Evolutionary conservation across 2,113 vertebrate genomes (phyloP).

Genomic region (Seriola dumerili): DNA sequence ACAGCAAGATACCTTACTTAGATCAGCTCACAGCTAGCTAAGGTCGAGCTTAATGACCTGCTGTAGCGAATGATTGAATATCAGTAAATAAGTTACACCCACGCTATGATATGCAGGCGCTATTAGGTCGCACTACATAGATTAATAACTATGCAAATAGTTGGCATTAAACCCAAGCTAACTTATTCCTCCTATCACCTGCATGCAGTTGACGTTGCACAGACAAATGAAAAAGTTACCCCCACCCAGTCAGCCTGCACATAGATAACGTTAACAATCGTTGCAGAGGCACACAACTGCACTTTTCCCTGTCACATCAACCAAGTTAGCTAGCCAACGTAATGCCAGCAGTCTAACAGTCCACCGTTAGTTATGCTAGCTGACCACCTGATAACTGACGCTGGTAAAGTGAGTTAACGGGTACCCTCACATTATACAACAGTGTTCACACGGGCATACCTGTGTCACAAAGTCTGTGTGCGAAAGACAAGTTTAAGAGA

Average conservation of each 20-base stretch:
- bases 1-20: not conserved
- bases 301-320: constrained; percentile 44
- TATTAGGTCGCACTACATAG: not conserved
- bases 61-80: not conserved
- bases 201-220: constrained; percentile 20
- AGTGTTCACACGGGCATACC: not conserved
- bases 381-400: not conserved
- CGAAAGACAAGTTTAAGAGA: not conserved
- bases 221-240: constrained; percentile 14
- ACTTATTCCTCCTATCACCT: not conserved
- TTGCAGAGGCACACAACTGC: constrained; percentile 4
- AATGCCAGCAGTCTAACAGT: not conserved
- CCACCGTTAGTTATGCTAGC: not conserved
- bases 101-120: not conserved
- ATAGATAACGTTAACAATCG: constrained; percentile 47
- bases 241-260: constrained; percentile 39
- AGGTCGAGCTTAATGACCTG: not conserved
- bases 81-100: not conserved
- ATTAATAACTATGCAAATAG: not conserved
- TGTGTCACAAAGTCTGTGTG: not conserved
- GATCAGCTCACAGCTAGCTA: not conserved
- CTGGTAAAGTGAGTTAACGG: not conserved
- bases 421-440: not conserved
- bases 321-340: constrained; percentile 3
- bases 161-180: not conserved